These are phyloP conservation scores for Chaetoderma sp. DNA, from an alignment of 2,888 invertebrate genomes.

Conservation along the genomic window DNA sequence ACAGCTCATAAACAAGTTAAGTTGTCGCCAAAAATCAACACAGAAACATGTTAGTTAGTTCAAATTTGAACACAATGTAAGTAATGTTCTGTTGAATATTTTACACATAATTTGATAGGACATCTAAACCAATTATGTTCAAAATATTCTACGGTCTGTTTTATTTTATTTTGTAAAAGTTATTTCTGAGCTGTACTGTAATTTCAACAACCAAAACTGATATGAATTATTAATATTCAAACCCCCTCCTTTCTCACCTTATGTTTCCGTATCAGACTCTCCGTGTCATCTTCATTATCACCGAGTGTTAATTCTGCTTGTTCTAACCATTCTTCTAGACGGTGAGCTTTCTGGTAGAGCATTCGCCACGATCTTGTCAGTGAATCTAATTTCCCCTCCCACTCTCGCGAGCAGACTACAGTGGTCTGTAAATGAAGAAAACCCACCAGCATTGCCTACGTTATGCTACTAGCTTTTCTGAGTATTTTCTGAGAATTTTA, in stretches of 20 bases:
- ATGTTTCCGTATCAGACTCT: conserved; percentile 59
- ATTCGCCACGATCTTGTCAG: conserved; percentile 86
- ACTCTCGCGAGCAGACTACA: conserved; percentile 58
- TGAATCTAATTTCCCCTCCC: conserved; percentile 78
- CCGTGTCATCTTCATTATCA: conserved; percentile 68
- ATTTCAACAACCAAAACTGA: background rate
- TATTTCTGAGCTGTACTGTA: too few species aligned
- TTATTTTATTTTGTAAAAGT: too few species aligned
- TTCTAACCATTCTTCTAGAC: conserved; percentile 88
- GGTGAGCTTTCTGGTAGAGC: conserved; percentile 82
- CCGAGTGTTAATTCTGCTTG: conserved; percentile 85
- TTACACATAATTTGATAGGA: too few species aligned
- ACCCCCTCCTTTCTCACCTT: conserved; percentile 47
- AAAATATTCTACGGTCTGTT: background rate
- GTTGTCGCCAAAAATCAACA: too few species aligned
- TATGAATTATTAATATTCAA: background rate
- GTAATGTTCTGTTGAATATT: too few species aligned
- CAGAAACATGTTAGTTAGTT: too few species aligned
- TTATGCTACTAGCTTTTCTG: too few species aligned
- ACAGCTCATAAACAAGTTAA: too few species aligned
- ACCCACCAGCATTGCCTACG: too few species aligned
- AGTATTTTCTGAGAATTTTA: conserved; percentile 9
- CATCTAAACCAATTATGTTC: too few species aligned
- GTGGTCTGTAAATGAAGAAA: conserved; percentile 43
- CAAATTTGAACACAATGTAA: too few species aligned